phyloP scores from a whole-genome alignment of 2,888 invertebrate species.

The Lacanobia wlatinum region DNA sequence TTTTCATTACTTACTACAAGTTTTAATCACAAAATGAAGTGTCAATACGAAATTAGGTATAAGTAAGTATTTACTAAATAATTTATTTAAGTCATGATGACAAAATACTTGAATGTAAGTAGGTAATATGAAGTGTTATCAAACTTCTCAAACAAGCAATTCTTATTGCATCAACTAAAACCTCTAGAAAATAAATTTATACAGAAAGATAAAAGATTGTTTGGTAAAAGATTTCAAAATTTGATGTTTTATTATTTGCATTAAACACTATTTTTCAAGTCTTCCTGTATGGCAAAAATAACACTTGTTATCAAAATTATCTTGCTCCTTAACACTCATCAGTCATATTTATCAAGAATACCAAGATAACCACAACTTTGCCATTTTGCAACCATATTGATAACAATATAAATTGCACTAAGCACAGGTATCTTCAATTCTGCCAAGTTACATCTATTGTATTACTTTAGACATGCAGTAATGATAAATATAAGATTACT shows the following conservation, averaged over 20 bases:
- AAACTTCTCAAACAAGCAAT: constrained; percentile 21
- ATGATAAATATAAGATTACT: constrained; percentile 52
- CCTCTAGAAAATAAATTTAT: constrained; percentile 27
- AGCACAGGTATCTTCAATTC: constrained; percentile 54
- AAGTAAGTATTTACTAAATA: not conserved
- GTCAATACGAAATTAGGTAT: not conserved
- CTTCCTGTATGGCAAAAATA: constrained; percentile 58
- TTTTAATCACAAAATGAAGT: not conserved
- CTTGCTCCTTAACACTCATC: constrained; percentile 77
- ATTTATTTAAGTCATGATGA: constrained; percentile 21
- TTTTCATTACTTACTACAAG: not conserved
- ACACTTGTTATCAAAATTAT: constrained; percentile 75
- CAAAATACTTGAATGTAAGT: not conserved
- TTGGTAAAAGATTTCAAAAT: constrained; percentile 2
- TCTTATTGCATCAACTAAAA: constrained; percentile 20
- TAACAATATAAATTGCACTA: constrained; percentile 54
- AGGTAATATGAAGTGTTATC: constrained; percentile 22
- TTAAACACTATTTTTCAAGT: constrained; percentile 25
- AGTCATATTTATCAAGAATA: constrained; percentile 81
- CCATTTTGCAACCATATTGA: constrained; percentile 49
- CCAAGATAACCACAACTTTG: constrained; percentile 70
- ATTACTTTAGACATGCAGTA: constrained; percentile 43
- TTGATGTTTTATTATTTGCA: constrained; percentile 23
- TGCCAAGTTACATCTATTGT: constrained; percentile 60
- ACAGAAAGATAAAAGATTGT: constrained; percentile 13